Percentiles rank a stretch among this genome's conserved stretches.
phyloP scores from a whole-genome alignment of 2,113 vertebrate species.

The Cariama cristata region DNA sequence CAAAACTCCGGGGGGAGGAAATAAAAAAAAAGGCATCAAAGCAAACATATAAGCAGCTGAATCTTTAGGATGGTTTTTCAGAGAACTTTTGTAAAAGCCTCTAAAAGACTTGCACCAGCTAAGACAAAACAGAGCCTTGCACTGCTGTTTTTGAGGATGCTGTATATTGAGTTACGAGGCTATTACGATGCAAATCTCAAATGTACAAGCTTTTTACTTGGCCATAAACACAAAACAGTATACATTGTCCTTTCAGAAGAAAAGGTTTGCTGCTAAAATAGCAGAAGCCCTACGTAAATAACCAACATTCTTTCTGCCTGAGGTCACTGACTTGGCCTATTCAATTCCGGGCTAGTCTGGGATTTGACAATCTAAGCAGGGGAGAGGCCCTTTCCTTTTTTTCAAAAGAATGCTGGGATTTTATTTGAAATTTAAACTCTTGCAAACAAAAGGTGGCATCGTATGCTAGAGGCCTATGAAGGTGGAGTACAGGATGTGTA shows the following conservation, averaged over 20 bases:
- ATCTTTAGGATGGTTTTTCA: not conserved
- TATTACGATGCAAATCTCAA: slow-evolving; percentile 76
- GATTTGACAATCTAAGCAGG: slow-evolving; percentile 75
- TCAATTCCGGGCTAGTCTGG: slow-evolving; percentile 79
- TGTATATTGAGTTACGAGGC: slow-evolving; percentile 56
- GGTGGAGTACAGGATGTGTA: slow-evolving; percentile 71
- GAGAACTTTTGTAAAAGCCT: slow-evolving; percentile 29
- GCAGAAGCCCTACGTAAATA: slow-evolving; percentile 87
- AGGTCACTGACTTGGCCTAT: slow-evolving; percentile 94
- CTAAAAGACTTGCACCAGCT: not conserved
- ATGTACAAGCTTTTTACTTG: slow-evolving; percentile 77
- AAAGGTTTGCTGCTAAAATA: slow-evolving; percentile 82
- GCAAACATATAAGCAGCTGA: slow-evolving; percentile 4
- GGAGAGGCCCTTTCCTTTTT: slow-evolving; percentile 70
- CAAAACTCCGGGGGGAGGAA: not conserved
- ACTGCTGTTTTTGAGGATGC: slow-evolving; percentile 49
- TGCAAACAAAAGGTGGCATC: slow-evolving; percentile 75
- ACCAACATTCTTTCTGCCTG: slow-evolving; percentile 92
- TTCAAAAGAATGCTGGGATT: slow-evolving; percentile 73
- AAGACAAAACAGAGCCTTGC: slow-evolving; percentile 56
- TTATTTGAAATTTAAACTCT: slow-evolving; percentile 75
- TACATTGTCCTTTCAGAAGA: slow-evolving; percentile 81
- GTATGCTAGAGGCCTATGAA: slow-evolving; percentile 70
- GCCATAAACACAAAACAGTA: slow-evolving; percentile 79
- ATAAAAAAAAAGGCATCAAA: not conserved